Conservation (phyloP, 2,797 vertebrate species). For the Pantherophis vulpinus region DNA sequence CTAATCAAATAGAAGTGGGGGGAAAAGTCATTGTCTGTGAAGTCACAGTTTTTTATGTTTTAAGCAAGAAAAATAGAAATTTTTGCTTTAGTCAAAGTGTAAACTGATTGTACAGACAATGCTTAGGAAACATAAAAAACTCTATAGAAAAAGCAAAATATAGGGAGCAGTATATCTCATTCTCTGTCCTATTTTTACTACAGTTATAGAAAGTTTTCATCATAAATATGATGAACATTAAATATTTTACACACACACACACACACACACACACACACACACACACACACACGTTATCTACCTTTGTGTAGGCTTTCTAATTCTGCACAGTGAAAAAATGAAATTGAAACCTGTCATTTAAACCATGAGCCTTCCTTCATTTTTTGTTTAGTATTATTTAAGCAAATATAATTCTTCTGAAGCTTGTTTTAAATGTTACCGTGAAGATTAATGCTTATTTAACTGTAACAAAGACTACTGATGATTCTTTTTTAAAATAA, state of each 20-base stretch:
- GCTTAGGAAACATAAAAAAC: slow-evolving; percentile 14
- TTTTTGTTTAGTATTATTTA: slow-evolving; percentile 32
- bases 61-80: slow-evolving; percentile 18
- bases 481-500: not conserved
- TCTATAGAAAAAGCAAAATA: slow-evolving; percentile 29
- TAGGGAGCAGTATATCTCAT: slow-evolving; percentile 29
- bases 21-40: slow-evolving; percentile 33
- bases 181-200: slow-evolving; percentile 44
- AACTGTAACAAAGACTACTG: not conserved
- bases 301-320: slow-evolving; percentile 38
- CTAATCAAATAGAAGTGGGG: not conserved
- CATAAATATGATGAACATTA: slow-evolving; percentile 40
- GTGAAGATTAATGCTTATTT: slow-evolving; percentile 16
- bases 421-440: not conserved
- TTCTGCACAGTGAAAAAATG: slow-evolving; percentile 23
- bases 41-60: not conserved
- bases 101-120: not conserved
- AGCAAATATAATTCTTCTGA: slow-evolving; percentile 25
- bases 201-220: slow-evolving; percentile 30
- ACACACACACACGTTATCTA: not conserved
- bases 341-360: slow-evolving; percentile 28
- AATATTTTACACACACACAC: slow-evolving; percentile 7
- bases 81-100: slow-evolving; percentile 35
- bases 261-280: too few species aligned
- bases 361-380: slow-evolving; percentile 16